Conservation (phyloP, 2,888 invertebrate genomes). For the Hirtodrosophila histrioides region DNA sequence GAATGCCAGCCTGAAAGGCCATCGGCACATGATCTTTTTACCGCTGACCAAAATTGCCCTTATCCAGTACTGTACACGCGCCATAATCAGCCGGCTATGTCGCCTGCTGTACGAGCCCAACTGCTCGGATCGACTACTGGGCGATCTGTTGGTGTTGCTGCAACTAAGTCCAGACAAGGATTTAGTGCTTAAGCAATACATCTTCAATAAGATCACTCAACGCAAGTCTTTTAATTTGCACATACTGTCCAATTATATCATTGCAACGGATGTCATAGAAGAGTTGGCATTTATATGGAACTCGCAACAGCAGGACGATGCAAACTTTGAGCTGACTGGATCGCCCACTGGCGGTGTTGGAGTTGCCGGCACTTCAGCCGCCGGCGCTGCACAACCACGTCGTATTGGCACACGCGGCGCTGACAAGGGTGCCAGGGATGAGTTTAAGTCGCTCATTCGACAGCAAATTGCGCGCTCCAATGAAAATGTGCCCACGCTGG, state of each 20-base stretch:
- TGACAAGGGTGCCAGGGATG: slow-evolving; percentile 96
- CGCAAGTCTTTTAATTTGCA: slow-evolving; percentile 92
- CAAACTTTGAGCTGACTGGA: slow-evolving; percentile 82
- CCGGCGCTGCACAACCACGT: slow-evolving; percentile 81
- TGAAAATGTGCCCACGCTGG: slow-evolving; percentile 90
- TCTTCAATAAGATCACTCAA: slow-evolving; percentile 90
- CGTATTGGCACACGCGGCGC: slow-evolving; percentile 96
- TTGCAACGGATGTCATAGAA: slow-evolving; percentile 95
- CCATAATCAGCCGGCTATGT: slow-evolving; percentile 85
- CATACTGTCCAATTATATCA: slow-evolving; percentile 91
- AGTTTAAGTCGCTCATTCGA: slow-evolving; percentile 94
- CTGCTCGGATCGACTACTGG: slow-evolving; percentile 90
- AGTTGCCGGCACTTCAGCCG: background rate
- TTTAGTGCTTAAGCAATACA: slow-evolving; percentile 87
- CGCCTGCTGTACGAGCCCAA: slow-evolving; percentile 86
- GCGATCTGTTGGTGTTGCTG: slow-evolving; percentile 92
- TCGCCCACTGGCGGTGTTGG: slow-evolving; percentile 46
- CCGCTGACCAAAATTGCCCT: slow-evolving; percentile 90
- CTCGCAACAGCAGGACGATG: slow-evolving; percentile 89
- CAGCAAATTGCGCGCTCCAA: slow-evolving; percentile 92
- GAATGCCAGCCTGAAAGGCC: slow-evolving; percentile 88
- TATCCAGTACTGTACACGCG: slow-evolving; percentile 92
- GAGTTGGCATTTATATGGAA: slow-evolving; percentile 94
- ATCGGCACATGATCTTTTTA: slow-evolving; percentile 92
- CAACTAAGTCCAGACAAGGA: slow-evolving; percentile 96